phyloP scores from a whole-genome alignment of 1,140 invertebrate genomes.

The Heliconius hewitsoni region DNA sequence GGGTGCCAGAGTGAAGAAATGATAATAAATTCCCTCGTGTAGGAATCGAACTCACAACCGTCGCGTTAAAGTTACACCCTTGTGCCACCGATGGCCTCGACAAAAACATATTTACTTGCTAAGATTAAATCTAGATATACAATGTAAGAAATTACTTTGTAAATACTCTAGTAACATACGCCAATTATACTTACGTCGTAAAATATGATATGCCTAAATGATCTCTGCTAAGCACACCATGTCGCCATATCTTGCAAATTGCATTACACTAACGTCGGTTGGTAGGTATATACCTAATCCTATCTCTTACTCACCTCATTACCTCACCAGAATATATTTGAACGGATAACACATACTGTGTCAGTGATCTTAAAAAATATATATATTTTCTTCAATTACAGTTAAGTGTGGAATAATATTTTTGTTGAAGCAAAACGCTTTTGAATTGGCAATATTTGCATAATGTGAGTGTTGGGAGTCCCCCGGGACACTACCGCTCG shows the following conservation, averaged over 20 bases:
- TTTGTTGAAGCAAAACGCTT: slow-evolving; percentile 8
- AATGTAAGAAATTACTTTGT: not conserved
- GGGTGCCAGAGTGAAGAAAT: too few relatives aligned
- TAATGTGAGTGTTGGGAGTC: slow-evolving; percentile 13
- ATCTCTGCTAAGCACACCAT: not conserved
- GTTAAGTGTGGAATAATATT: slow-evolving; percentile 4
- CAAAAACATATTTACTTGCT: too few relatives aligned
- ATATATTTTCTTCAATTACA: not conserved
- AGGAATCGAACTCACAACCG: too few relatives aligned
- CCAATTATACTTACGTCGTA: not conserved
- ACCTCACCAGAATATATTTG: not conserved
- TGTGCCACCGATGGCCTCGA: too few relatives aligned
- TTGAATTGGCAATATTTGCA: slow-evolving; percentile 15
- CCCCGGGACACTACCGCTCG: not conserved
- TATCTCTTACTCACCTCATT: slow-evolving; percentile 10
- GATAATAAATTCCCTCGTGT: too few relatives aligned
- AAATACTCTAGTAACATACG: not conserved
- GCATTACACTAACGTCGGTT: not conserved
- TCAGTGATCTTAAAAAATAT: not conserved
- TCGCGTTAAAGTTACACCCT: too few relatives aligned
- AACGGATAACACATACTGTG: not conserved
- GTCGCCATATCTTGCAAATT: slow-evolving; percentile 8
- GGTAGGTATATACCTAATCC: not conserved
- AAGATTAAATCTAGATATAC: not conserved
- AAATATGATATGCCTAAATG: slow-evolving; percentile 8